Evolutionary conservation across 2,797 vertebrate genomes (phyloP).

Genomic region (Alosa sapidissima): DNA sequence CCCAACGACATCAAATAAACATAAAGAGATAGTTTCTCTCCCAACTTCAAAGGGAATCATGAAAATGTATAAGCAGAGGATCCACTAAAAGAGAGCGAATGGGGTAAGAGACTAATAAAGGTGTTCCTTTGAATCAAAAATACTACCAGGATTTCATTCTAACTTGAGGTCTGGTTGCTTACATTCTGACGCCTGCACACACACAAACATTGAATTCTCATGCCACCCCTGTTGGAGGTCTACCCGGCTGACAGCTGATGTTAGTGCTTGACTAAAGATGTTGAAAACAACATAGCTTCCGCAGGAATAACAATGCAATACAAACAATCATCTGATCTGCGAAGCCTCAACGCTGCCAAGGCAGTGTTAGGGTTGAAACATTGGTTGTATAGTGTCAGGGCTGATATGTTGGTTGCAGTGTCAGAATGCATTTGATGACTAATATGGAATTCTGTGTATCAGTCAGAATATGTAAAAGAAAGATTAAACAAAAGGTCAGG

Average conservation of each 20-base stretch:
- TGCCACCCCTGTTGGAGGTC: neutral
- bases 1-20: constrained; percentile 36
- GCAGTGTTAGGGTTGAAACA: neutral
- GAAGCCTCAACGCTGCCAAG: neutral
- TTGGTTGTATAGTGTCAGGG: neutral
- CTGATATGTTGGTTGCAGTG: neutral
- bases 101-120: neutral
- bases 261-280: neutral
- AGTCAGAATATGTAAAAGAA: neutral
- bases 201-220: neutral
- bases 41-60: constrained; percentile 21
- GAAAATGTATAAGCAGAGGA: neutral
- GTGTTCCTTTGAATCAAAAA: neutral
- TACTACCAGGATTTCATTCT: neutral
- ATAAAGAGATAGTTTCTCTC: constrained; percentile 5
- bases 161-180: neutral
- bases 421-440: neutral
- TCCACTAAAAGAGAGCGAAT: neutral
- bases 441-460: neutral
- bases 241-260: neutral
- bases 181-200: neutral
- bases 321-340: neutral
- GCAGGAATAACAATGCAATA: neutral
- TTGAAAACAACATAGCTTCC: neutral
- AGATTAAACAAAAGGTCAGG: neutral